Percentiles rank a stretch among this genome's conserved stretches.
phyloP scores from a whole-genome alignment of 2,797 vertebrate genomes.

The Sarcophilus harrisii region DNA sequence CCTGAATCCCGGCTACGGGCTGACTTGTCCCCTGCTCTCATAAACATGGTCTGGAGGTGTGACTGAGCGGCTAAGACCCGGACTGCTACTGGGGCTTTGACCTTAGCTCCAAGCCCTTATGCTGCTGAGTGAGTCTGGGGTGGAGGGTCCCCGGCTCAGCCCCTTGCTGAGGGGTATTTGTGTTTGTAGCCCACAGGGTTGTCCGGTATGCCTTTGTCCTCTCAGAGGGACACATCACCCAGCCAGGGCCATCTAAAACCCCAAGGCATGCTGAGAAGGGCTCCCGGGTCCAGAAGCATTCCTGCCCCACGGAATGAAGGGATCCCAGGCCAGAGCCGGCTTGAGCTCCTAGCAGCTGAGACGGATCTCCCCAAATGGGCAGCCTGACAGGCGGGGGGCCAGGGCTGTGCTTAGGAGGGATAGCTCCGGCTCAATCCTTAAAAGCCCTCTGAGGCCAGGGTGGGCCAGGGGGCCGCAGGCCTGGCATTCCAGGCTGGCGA shows the following conservation, averaged over 20 bases:
- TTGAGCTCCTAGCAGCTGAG: not conserved
- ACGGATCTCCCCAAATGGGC: not conserved
- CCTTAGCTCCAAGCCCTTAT: not conserved
- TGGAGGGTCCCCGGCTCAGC: too few relatives aligned
- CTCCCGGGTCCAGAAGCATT: not conserved
- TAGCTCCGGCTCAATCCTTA: not conserved
- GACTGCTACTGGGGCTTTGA: not conserved
- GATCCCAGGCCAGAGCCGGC: not conserved
- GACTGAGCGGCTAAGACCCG: fast-evolving
- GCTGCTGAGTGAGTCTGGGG: not conserved
- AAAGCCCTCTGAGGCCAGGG: not conserved
- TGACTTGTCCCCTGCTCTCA: not conserved
- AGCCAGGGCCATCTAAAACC: not conserved
- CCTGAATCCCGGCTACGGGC: not conserved
- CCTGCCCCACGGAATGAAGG: not conserved
- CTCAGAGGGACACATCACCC: not conserved
- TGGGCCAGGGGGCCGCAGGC: not conserved
- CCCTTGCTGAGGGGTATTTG: not conserved
- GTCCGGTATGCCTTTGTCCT: not conserved
- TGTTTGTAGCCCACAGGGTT: not conserved
- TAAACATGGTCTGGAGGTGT: not conserved
- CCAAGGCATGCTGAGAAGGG: not conserved
- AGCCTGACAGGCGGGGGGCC: not conserved
- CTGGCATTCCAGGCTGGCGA: not conserved
- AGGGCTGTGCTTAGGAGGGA: not conserved